These are phyloP conservation scores for Cricetomys ansorgei DNA, from an alignment of 2,113 vertebrate genomes.

Conservation along the genomic window DNA sequence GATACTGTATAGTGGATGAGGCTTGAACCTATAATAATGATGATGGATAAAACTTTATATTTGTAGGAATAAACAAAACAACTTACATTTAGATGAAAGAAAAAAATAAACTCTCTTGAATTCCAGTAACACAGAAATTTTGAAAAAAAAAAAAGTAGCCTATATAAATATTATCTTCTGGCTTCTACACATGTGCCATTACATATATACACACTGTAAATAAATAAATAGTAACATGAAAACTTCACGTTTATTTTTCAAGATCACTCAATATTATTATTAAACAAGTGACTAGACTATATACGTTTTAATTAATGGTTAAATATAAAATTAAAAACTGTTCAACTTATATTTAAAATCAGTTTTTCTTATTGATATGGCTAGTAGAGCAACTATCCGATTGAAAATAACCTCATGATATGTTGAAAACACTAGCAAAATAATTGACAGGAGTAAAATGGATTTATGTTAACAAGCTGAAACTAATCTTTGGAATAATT, in stretches of 20 bases:
- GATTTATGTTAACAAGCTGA: conserved; percentile 5
- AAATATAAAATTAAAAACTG: not conserved
- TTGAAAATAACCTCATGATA: not conserved
- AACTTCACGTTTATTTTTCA: not conserved
- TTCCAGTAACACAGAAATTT: not conserved
- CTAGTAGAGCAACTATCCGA: not conserved
- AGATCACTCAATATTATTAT: not conserved
- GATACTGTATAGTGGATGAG: too few relatives aligned
- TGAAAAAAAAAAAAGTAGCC: too few relatives aligned
- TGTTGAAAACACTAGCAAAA: not conserved
- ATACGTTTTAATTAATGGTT: not conserved
- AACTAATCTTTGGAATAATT: not conserved
- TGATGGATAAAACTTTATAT: not conserved
- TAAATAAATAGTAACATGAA: not conserved
- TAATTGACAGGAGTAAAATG: not conserved
- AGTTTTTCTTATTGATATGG: not conserved
- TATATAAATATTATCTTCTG: not conserved
- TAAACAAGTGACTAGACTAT: not conserved
- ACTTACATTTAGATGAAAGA: not conserved
- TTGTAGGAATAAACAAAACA: not conserved
- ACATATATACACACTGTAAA: not conserved
- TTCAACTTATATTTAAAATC: not conserved
- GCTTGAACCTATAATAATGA: not conserved
- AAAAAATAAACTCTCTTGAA: not conserved
- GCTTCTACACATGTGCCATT: not conserved